These are phyloP conservation scores for Malurus leucopterus DNA, from an alignment of 2,797 vertebrate species.

Conservation along the genomic window DNA sequence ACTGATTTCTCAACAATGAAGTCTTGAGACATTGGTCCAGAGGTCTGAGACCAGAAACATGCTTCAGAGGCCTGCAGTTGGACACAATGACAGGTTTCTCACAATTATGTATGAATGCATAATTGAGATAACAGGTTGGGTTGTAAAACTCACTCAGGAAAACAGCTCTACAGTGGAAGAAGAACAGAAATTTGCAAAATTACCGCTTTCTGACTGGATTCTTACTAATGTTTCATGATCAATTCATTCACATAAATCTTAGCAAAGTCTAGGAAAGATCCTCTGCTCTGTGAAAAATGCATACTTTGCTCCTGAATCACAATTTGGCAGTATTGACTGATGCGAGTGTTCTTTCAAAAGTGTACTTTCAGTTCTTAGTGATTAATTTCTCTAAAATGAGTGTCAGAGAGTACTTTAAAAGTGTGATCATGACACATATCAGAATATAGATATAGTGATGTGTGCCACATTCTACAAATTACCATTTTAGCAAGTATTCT, in stretches of 20 bases:
- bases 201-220: neutral
- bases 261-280: neutral
- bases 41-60: neutral
- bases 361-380: neutral
- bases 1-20: neutral
- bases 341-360: neutral
- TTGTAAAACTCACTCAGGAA: neutral
- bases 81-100: neutral
- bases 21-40: neutral
- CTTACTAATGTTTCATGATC: neutral
- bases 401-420: neutral
- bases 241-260: neutral
- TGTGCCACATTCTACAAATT: neutral
- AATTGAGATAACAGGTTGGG: neutral
- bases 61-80: neutral
- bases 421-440: neutral
- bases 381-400: neutral
- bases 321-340: neutral
- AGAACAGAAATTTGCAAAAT: neutral
- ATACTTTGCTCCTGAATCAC: conserved; percentile 40
- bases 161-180: neutral
- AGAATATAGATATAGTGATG: neutral
- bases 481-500: neutral
- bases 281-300: neutral
- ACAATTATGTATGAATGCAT: neutral